Percentiles rank a stretch among this genome's conserved stretches.
Conservation (phyloP, 2,113 vertebrate species). For the Hyla sarda region DNA sequence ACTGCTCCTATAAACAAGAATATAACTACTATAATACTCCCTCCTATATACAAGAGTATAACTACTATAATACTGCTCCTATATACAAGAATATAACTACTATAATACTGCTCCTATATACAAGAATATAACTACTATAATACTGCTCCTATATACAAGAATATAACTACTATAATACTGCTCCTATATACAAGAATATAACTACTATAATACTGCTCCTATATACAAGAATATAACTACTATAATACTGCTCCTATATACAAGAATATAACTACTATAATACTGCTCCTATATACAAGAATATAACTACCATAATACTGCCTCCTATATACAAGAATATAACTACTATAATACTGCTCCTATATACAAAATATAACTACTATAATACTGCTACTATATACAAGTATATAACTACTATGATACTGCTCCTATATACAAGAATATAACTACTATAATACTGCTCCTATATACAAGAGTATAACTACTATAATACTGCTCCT, state of each 20-base stretch:
- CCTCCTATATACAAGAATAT: background rate
- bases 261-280: slow-evolving; percentile 2
- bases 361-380: no score
- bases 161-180: background rate
- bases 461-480: background rate
- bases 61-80: slow-evolving; percentile 1
- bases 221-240: background rate
- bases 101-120: no score
- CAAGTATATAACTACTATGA: background rate
- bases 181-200: background rate
- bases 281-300: background rate
- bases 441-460: slow-evolving; percentile 1
- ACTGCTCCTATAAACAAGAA: background rate
- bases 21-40: slow-evolving; percentile 1
- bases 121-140: no score
- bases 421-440: background rate
- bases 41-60: background rate
- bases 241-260: background rate
- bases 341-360: background rate
- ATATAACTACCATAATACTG: background rate
- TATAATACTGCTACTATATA: no score
- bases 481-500: background rate
- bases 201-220: background rate
- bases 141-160: background rate
- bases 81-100: background rate